These are phyloP conservation scores for Dendroctonus valens DNA, from an alignment of 1,140 invertebrate genomes.

Conservation along the genomic window DNA sequence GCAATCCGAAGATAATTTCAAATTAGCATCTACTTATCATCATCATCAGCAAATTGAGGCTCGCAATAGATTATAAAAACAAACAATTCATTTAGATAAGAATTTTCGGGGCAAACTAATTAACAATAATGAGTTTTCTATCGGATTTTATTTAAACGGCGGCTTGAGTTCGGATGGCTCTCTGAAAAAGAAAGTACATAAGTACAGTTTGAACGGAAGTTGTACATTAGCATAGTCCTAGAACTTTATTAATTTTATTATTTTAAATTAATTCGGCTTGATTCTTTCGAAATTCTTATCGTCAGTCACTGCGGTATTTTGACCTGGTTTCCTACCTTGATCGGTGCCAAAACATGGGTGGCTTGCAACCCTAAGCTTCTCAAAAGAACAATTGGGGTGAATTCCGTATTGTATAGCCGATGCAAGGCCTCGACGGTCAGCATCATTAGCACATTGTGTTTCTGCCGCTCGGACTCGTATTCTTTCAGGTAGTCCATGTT, in stretches of 20 bases:
- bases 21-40: too few species aligned
- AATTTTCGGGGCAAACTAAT: too few species aligned
- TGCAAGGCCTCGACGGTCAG: constrained; percentile 84
- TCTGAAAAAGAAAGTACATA: constrained; percentile 33
- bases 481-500: constrained; percentile 67
- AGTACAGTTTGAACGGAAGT: too few species aligned
- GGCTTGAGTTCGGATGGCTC: constrained; percentile 32
- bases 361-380: constrained; percentile 84
- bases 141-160: constrained; percentile 6
- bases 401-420: constrained; percentile 75
- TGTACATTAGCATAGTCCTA: too few species aligned
- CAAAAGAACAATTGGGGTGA: constrained; percentile 75
- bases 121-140: background rate
- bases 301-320: background rate
- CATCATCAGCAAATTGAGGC: too few species aligned
- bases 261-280: background rate
- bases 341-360: constrained; percentile 71
- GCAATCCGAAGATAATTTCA: too few species aligned
- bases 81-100: too few species aligned
- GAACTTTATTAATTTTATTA: too few species aligned
- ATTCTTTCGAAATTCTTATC: background rate
- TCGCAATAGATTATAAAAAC: too few species aligned
- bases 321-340: too few species aligned
- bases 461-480: constrained; percentile 84
- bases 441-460: constrained; percentile 86